Evolutionary conservation across 2,888 invertebrate species (phyloP).

Genomic region (Meganola albula): DNA sequence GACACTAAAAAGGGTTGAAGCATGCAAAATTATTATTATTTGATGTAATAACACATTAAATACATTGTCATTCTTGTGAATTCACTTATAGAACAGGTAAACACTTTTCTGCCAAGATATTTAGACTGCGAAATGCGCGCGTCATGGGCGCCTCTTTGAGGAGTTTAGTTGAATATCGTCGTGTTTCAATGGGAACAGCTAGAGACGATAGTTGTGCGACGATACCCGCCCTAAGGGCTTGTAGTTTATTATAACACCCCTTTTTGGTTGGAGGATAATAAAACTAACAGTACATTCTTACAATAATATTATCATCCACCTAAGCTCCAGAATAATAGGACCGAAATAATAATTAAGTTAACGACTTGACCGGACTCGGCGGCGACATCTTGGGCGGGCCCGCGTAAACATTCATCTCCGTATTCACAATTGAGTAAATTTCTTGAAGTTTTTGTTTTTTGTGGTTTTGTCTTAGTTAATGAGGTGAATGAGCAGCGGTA

Average conservation of each 20-base stretch:
- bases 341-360: constrained; percentile 32
- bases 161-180: too few relatives aligned
- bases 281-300: not conserved
- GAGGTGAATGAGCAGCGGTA: not conserved
- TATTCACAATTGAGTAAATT: constrained; percentile 21
- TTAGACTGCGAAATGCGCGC: too few relatives aligned
- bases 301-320: not conserved
- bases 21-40: too few relatives aligned
- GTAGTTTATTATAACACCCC: constrained; percentile 6
- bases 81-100: too few relatives aligned
- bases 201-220: too few relatives aligned
- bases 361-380: constrained; percentile 30
- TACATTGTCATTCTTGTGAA: too few relatives aligned
- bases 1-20: too few relatives aligned
- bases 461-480: not conserved
- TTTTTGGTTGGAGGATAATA: constrained; percentile 1
- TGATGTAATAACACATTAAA: too few relatives aligned
- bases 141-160: too few relatives aligned
- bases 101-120: too few relatives aligned
- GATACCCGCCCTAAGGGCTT: too few relatives aligned
- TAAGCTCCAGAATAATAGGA: constrained; percentile 11
- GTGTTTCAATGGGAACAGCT: too few relatives aligned
- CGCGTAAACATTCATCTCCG: constrained; percentile 35
- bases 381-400: constrained; percentile 35
- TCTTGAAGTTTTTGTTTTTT: constrained; percentile 7